phyloP scores from a whole-genome alignment of 2,888 invertebrate genomes.

The Physocephala rufipes region DNA sequence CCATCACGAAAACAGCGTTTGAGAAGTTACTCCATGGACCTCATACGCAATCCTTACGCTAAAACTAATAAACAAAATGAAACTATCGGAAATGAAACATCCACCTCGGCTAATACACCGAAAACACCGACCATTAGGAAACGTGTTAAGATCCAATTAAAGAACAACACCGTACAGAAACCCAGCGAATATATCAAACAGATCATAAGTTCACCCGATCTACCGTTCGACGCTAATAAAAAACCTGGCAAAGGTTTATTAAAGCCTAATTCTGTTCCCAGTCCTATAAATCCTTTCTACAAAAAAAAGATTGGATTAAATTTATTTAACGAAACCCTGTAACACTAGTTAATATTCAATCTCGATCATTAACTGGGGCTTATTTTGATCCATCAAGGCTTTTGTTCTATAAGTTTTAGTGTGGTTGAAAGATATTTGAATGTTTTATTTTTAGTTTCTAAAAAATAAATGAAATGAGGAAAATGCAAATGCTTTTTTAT shows the following conservation, averaged over 20 bases:
- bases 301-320: constrained; percentile 66
- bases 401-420: no score
- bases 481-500: no score
- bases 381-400: neutral
- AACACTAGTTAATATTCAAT: constrained; percentile 40
- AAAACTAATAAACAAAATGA: constrained; percentile 38
- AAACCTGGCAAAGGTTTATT: constrained; percentile 78
- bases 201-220: constrained; percentile 75
- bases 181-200: constrained; percentile 78
- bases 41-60: constrained; percentile 49
- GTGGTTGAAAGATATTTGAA: no score
- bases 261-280: constrained; percentile 73
- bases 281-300: constrained; percentile 82
- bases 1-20: constrained; percentile 58
- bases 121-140: constrained; percentile 63
- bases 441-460: no score
- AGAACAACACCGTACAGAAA: constrained; percentile 76
- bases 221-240: constrained; percentile 78
- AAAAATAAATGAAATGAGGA: no score
- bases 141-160: constrained; percentile 78
- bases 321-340: constrained; percentile 56
- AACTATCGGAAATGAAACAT: constrained; percentile 29
- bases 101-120: constrained; percentile 32
- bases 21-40: constrained; percentile 52
- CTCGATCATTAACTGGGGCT: constrained; percentile 14